Base-by-base conservation (phyloP, 53 echinoderm and acorn worm species). In the Hippasteria phrygiana region DNA sequence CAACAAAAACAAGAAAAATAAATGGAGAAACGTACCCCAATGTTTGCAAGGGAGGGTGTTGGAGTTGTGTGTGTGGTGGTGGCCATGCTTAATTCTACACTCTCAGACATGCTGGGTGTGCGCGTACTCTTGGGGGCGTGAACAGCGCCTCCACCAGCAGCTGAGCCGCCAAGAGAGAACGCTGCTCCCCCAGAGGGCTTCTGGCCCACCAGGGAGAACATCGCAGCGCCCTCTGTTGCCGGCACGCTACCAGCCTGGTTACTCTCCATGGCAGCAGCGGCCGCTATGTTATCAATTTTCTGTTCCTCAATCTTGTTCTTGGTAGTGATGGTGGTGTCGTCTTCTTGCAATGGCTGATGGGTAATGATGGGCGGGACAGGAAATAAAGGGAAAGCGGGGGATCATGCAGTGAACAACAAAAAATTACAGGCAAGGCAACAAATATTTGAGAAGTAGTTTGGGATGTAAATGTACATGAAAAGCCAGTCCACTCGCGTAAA, bases 261-360 rank as follows among this genome's bases (percentile, higher is more conserved):
- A 37, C 59, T 85, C 28, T 53, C 70, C 70, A 69, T 2, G 12
- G 70, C 28, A 2, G 50, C 85, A 11, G 85, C 85, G 5, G 85
- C 54, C 22, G 54, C 71, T 17, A 85, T 85, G 35, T 85, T 85
- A 70, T 53, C 34, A 22, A 85, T 85, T 85, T 85, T 85, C 85
- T 51, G 43, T 85, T 85, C 65, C 38, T 71, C 70, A 18, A 51
- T 64, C 20, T 35, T 70, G 85, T 69, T 85, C 69, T 29, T 67
- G 69, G 69, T 33, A 50, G 75, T 29, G 41, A 13, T 28, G 71
- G 50, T 48, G 71, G 24, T 35, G 7, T 71, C 85, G 37, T 47
- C 48, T 64, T 85, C 85, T 85, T 85, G 36, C 85, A 85, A 71
- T 47, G 85, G 85, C 85, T 85, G 70, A 51, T 85, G 79, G 26